Base-by-base conservation (phyloP, 2,888 invertebrate genomes). In the Periphyllus acericola region DNA sequence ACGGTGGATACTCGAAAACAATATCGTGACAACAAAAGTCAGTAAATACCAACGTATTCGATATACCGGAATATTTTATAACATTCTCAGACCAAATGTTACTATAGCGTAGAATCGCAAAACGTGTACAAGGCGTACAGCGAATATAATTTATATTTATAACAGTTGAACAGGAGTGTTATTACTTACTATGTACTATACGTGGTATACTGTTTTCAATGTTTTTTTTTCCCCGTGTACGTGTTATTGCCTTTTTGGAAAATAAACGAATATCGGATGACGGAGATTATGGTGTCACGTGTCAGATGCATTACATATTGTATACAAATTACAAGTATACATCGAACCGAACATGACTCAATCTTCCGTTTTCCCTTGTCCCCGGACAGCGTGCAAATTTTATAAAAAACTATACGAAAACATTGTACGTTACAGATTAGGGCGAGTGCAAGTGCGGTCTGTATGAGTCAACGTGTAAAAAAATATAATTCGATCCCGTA, bases 241-340 rank as follows among this genome's bases (percentile, higher is more conserved):
- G 36, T 46, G n/a, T 36, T 76, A 36, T 76, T 14, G 68, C 68
- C 8, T 68, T 79, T n/a, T 68, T 11, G 40, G 19, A 32, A 46
- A 81, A 81, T 36, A 82, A 82, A 82, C 32, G 17, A 29, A 81
- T 66, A 66, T 29, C 29, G 40, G 29, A 80, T 66, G 36, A 66
- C 66, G 40, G 32, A 81, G 40, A 81, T 81, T 82, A 82, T 71
- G 52, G 52, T 71, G 82, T n/a, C 82, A 82, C 71, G 82, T 71
- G 82, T 25, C 46, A 25, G 36, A 21, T 60, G 4, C 66, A 60
- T 29, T 14, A 60, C 60, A 25, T 34, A 34, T n/a, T 55, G 25
- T 55, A 60, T n/a, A 25, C n/a, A n/a, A n/a, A n/a, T n/a, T n/a
- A n/a, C n/a, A n/a, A 14, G 46, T 11, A 79, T 78, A 52, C 2